phyloP scores from a whole-genome alignment of 2,113 vertebrate species.

The Myiozetetes cayanensis region DNA sequence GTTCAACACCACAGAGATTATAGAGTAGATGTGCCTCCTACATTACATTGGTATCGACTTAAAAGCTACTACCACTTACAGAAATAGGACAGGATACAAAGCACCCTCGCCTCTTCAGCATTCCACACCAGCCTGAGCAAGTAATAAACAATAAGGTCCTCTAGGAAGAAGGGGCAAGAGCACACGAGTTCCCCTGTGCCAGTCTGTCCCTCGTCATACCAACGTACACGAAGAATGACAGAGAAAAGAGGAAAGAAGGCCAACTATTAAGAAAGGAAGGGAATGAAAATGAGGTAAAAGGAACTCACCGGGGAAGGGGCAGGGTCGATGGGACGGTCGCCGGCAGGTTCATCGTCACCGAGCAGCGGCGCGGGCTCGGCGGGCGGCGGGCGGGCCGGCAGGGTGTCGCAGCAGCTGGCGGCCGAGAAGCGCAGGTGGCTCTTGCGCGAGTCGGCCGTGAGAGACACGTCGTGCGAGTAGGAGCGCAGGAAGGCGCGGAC shows the following conservation, averaged over 20 bases:
- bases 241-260: neutral
- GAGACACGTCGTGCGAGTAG: neutral
- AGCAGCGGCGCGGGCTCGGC: neutral
- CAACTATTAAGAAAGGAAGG: neutral
- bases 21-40: too few species aligned
- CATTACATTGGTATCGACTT: neutral
- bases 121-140: neutral
- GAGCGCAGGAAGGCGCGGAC: neutral
- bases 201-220: neutral
- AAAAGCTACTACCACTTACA: too few species aligned
- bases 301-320: neutral
- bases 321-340: accelerated
- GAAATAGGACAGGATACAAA: neutral
- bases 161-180: neutral
- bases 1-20: neutral
- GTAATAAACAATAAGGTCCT: neutral
- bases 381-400: neutral
- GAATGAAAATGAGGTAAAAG: neutral
- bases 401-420: neutral
- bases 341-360: accelerated
- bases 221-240: neutral
- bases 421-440: neutral
- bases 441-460: neutral
- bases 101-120: neutral
- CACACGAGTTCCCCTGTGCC: neutral